These are phyloP conservation scores for human (Homo sapiens) DNA, from an alignment of 2,113 vertebrate species.

Conservation along the genomic window DNA sequence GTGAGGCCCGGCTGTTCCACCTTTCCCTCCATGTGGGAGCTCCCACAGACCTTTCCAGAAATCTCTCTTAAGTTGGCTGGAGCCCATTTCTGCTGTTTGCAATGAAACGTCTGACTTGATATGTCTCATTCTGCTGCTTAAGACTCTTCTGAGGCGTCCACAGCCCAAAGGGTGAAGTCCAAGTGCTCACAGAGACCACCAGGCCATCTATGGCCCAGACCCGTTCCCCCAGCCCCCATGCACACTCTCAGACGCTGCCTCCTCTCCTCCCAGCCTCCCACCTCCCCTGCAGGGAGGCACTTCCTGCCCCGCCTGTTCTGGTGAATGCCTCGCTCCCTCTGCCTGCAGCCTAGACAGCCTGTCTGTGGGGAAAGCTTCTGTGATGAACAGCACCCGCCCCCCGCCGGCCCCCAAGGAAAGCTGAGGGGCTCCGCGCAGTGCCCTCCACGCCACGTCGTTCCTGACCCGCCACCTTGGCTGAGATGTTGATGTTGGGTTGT, in stretches of 20 bases:
- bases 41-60: neutral
- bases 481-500: neutral
- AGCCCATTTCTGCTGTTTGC: neutral
- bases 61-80: neutral
- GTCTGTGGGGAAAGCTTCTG: neutral
- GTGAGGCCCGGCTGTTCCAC: neutral
- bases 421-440: fast-evolving
- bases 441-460: neutral
- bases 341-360: neutral
- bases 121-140: neutral
- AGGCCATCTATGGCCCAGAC: fast-evolving
- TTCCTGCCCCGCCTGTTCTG: neutral
- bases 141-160: neutral
- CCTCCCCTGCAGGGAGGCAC: neutral
- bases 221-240: fast-evolving
- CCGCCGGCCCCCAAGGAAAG: too few relatives aligned
- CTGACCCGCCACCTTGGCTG: neutral
- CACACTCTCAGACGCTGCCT: fast-evolving
- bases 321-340: neutral
- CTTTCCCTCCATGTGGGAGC: neutral
- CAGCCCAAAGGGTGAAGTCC: neutral
- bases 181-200: fast-evolving
- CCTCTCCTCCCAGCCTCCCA: neutral
- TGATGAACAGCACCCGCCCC: neutral
- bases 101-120: fast-evolving